Base-by-base conservation (phyloP, 2,888 invertebrate genomes). In the Pecten maximus region DNA sequence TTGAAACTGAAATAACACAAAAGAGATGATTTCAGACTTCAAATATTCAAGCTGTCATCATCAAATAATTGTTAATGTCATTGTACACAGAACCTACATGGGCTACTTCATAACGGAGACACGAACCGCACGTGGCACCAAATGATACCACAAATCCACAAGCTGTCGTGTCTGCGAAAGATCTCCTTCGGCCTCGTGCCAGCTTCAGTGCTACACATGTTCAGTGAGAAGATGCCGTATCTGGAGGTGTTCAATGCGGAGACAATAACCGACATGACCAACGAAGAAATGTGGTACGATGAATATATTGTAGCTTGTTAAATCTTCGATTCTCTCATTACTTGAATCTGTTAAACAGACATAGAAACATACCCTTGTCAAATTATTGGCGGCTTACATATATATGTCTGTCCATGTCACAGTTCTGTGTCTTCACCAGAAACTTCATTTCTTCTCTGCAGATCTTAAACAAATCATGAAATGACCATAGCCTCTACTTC, bases 101-200 rank as follows among this genome's bases (percentile, higher is more conserved):
- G 95, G 19, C 86, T 95, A 91, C 74, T 89, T 40, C 94, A 94
- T 89, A 90, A 89, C 87, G 93, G 93, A 39, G 95, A 95, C 90
- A 89, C 92, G 40, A 95, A 94, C 90, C 88, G 93, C 54, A 95
- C 95, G 0, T 96, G 96, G 96, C 94, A 95, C 87, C 93, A 95
- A 91, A 89, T 96, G 74, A 92, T 94, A 12, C 93, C 94, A 39
- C 91, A 93, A 35, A 90, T 96, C n/a, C 92, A 92, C 35, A 91
- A 93, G n/a, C 90, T 95, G 40, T 88, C 88, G 12, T 91, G 87
- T 23, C 90, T 96, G 60, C 93, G 92, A 40, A 90, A 92, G 54
- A 91, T 96, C n/a, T 90, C 94, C 40, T 95, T 96, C 92, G 95
- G 95, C 40, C 91, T 94, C 88, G 95, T 95, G n/a, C 95, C 96